Conservation (phyloP, 1,140 invertebrate genomes). For the Sipha flava region DNA sequence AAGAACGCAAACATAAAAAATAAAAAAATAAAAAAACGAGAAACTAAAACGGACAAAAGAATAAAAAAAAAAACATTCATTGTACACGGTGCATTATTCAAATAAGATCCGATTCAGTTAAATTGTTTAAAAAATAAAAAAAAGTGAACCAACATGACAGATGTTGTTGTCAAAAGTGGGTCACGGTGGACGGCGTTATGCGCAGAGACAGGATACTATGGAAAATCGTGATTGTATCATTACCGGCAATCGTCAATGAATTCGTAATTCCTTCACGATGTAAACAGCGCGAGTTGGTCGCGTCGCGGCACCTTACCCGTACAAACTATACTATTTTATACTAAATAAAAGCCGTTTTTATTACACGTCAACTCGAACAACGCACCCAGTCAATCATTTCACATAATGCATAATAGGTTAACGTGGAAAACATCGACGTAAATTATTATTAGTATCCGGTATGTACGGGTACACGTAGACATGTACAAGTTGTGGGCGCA, state of each 20-base stretch:
- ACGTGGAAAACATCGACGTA: too few species aligned
- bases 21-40: neutral
- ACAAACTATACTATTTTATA: too few species aligned
- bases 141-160: neutral
- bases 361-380: too few species aligned
- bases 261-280: slow-evolving; percentile 2
- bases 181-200: neutral
- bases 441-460: too few species aligned
- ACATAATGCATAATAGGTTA: too few species aligned
- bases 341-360: too few species aligned
- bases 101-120: neutral
- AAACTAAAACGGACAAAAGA: neutral
- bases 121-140: neutral
- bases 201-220: neutral
- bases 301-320: neutral
- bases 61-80: neutral
- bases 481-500: too few species aligned
- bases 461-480: too few species aligned
- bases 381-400: too few species aligned
- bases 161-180: neutral
- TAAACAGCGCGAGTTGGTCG: neutral
- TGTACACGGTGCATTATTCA: neutral
- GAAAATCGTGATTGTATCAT: slow-evolving; percentile 28
- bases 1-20: neutral
- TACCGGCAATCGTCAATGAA: slow-evolving; percentile 8